A percentile compares a stretch with the other conserved stretches of the same genome.
Evolutionary conservation across 2,113 vertebrate genomes (phyloP).

Genomic region (Condylura cristata): DNA sequence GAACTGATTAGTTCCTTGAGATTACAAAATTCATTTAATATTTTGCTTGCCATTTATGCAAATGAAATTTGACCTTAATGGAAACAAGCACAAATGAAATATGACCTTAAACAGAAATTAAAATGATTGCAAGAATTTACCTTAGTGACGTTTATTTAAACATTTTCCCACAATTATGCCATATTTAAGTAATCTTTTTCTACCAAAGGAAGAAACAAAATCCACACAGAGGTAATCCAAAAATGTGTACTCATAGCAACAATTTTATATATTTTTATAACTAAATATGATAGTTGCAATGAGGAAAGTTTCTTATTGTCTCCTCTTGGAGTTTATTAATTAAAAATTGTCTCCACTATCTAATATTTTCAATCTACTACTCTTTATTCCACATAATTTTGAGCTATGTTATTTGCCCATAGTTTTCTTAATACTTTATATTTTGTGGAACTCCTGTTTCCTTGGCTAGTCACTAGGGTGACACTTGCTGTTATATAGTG

Average conservation of each 20-base stretch:
- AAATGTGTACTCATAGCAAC: background rate
- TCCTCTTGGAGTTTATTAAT: background rate
- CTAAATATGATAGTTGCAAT: background rate
- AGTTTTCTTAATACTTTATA: background rate
- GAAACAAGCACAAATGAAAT: background rate
- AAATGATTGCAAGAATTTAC: background rate
- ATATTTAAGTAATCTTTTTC: background rate
- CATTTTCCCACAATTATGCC: background rate
- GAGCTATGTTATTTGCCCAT: background rate
- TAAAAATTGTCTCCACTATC: background rate
- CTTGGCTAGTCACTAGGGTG: background rate
- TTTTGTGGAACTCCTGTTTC: background rate
- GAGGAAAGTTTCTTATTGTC: background rate
- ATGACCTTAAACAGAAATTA: background rate
- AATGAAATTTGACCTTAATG: background rate
- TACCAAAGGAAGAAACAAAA: background rate
- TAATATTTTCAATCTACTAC: background rate
- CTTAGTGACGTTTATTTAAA: background rate
- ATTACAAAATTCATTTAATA: constrained; percentile 8
- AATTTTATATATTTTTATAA: background rate
- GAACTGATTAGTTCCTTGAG: background rate
- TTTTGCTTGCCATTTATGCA: background rate
- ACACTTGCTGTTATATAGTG: too few species aligned
- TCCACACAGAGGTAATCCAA: background rate
- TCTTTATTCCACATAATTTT: background rate